Evolutionary conservation across 2,113 vertebrate genomes (phyloP).

Genomic region (Acanthochromis polyacanthus): DNA sequence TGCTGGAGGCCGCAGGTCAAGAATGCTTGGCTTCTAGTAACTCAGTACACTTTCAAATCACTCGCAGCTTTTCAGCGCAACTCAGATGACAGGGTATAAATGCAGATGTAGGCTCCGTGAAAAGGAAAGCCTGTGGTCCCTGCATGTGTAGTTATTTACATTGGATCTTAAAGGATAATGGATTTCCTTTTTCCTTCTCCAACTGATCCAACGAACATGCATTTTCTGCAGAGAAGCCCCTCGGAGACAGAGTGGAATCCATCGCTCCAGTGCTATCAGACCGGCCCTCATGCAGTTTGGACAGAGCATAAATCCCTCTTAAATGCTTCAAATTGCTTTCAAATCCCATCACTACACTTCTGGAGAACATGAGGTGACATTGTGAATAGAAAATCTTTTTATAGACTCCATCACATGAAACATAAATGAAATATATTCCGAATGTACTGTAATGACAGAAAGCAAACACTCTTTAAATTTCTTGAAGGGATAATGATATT

Average conservation of each 20-base stretch:
- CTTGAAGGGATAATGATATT: neutral
- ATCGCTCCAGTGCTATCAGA: neutral
- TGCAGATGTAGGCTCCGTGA: conserved; percentile 10
- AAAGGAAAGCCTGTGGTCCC: neutral
- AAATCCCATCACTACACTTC: neutral
- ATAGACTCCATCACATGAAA: neutral
- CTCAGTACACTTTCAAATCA: conserved; percentile 46
- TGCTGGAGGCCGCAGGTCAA: conserved; percentile 44
- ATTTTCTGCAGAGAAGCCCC: neutral
- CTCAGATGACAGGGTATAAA: conserved; percentile 16
- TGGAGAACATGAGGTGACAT: neutral
- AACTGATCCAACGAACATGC: neutral
- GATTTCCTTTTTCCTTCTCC: neutral
- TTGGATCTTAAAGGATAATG: neutral
- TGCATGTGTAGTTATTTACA: neutral
- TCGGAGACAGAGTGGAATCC: neutral
- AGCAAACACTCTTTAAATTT: neutral
- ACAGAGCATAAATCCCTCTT: conserved; percentile 1
- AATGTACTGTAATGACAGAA: neutral
- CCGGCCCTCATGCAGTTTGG: neutral
- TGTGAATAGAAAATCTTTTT: conserved; percentile 17
- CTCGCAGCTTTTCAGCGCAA: conserved; percentile 38
- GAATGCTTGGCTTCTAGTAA: conserved; percentile 54
- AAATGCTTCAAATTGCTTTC: conserved; percentile 19
- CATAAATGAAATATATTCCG: conserved; percentile 11